phyloP scores from a whole-genome alignment of 2,888 invertebrate genomes.

The Philopedon plagiatum region DNA sequence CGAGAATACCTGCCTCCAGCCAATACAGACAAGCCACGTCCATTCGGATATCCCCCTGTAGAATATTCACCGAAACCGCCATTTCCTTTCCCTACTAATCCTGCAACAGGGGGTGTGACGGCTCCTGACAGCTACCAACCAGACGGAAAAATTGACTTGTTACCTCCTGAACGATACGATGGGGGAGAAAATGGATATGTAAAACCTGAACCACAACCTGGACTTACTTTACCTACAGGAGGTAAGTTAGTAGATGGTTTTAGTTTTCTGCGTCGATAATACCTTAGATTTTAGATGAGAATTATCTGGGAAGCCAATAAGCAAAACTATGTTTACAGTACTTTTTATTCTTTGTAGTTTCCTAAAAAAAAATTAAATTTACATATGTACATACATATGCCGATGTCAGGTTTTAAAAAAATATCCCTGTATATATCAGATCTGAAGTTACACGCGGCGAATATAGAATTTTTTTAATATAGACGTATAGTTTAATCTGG shows the following conservation, averaged over 20 bases:
- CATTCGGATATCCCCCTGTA: constrained; percentile 70
- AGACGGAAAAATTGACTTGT: constrained; percentile 1
- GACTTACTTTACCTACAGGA: constrained; percentile 28
- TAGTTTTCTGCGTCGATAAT: neutral
- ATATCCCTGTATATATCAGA: no score
- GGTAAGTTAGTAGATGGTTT: neutral
- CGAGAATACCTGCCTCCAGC: constrained; percentile 75
- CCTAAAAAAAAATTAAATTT: no score
- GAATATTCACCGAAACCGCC: constrained; percentile 65
- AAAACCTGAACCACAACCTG: constrained; percentile 18
- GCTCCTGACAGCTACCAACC: constrained; percentile 37
- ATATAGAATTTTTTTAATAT: no score
- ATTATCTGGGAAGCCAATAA: no score
- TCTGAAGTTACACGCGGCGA: no score
- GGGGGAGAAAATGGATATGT: constrained; percentile 22
- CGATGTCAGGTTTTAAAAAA: no score
- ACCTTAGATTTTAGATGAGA: neutral
- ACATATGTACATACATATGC: no score
- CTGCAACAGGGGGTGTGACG: constrained; percentile 61
- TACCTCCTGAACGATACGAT: constrained; percentile 33
- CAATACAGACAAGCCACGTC: constrained; percentile 78
- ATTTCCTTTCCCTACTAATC: constrained; percentile 61
- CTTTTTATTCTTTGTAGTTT: no score
- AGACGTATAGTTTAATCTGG: no score
- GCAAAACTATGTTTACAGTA: no score